Evolutionary conservation across 2,797 vertebrate species (phyloP), one percentile per base, ranked within the genome.

Genomic region (Lutra lutra): DNA sequence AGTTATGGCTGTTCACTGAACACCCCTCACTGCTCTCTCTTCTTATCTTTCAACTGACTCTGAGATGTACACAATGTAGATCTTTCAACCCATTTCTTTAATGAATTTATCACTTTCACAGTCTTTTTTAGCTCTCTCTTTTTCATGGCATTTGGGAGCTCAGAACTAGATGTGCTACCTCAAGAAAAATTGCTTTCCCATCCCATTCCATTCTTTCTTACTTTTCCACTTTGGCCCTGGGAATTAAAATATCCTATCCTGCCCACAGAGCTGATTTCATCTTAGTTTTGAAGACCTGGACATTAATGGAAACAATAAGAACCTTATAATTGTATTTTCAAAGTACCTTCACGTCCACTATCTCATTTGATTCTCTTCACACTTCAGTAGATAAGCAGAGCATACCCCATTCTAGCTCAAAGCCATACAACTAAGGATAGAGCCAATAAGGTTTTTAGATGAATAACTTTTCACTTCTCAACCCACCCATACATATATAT

Each of bases 321-420:
- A 91, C 23, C 23, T 87, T 75, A 72, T 94, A 88, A 92, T 78
- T 85, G 62, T 90, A 66, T 89, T 79, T 96, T 96, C 77, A 95
- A 58, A 29, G 17, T 85, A 80, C 38, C 92, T 92, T 85, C 40
- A 94, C 58, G 95, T 38, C 58, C n/a, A 91, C 88, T 95, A 46
- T 94, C 51, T 90, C 21, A 54, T 90, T 72, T 92, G 17, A 92
- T 90, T 72, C 56, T 82, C 79, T 86, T n/a, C 48, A 90, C 29
- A 40, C 27, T 29, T 85, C 93, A 96, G 8, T 82, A 91, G 84
- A 32, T 88, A 90, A 92, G 66, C 48, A 92, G 51, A 79, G 8
- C 27, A 18, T 95, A 85, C 58, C 54, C 21, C 64, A 73, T 95
- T 95, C 62, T 83, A 89, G 32, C 43, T 97, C 66, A 86, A 96